These are phyloP conservation scores for Boloria selene DNA, from an alignment of 2,888 invertebrate genomes.

Conservation along the genomic window DNA sequence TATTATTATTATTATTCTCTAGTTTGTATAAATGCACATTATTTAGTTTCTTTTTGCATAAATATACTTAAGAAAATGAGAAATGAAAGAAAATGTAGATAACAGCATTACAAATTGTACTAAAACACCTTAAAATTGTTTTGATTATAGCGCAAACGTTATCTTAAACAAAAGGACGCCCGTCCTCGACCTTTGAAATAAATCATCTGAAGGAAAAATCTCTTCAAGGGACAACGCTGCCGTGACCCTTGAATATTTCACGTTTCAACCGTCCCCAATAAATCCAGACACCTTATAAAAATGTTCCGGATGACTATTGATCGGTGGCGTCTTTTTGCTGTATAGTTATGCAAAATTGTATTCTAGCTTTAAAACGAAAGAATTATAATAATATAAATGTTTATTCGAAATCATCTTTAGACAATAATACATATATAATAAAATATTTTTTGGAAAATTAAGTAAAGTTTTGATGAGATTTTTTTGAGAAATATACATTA, in stretches of 20 bases:
- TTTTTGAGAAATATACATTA: too few species aligned
- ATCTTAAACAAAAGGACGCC: slow-evolving; percentile 25
- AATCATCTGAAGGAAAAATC: slow-evolving; percentile 59
- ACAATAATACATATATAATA: too few species aligned
- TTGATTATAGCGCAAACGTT: slow-evolving; percentile 20
- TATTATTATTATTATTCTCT: too few species aligned
- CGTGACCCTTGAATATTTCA: slow-evolving; percentile 69
- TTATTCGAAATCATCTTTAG: background rate
- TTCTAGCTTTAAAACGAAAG: background rate
- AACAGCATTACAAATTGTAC: too few species aligned
- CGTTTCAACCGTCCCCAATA: slow-evolving; percentile 44
- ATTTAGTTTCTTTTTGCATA: too few species aligned
- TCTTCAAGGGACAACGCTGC: slow-evolving; percentile 53
- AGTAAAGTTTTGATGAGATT: too few species aligned
- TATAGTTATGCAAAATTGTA: slow-evolving; percentile 1
- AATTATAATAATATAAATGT: background rate
- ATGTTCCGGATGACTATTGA: slow-evolving; percentile 36
- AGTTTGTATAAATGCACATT: too few species aligned
- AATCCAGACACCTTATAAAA: slow-evolving; percentile 60
- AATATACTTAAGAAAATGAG: too few species aligned
- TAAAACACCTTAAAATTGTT: slow-evolving; percentile 16
- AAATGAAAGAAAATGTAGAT: too few species aligned
- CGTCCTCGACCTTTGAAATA: slow-evolving; percentile 49
- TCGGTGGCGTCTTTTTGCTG: slow-evolving; percentile 10
- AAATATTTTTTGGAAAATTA: too few species aligned